Evolutionary conservation across 37 sponge, comb jelly and placozoan species (phyloP).

Genomic region (Oopsacas minuta): DNA sequence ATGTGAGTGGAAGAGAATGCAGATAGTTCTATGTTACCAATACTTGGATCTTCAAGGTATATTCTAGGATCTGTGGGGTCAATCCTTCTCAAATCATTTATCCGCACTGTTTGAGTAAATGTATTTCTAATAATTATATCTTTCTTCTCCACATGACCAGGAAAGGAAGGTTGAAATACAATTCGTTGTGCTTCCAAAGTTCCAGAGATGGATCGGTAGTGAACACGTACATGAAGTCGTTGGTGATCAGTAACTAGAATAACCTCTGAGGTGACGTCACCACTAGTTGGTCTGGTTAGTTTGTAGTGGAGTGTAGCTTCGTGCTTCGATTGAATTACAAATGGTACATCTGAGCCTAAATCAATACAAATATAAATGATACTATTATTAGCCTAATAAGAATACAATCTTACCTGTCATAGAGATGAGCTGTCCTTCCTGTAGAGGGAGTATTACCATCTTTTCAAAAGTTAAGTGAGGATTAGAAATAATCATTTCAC

Average conservation of each 20-base stretch:
- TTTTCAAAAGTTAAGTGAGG: background rate
- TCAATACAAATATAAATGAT: background rate
- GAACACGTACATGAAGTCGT: background rate
- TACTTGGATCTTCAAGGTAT: background rate
- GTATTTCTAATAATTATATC: background rate
- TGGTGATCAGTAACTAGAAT: background rate
- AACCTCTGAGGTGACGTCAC: background rate
- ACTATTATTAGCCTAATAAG: background rate
- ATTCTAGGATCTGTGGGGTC: background rate
- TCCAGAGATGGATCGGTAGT: slow-evolving; percentile 8
- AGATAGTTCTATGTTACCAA: background rate
- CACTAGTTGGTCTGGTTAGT: background rate
- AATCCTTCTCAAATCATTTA: background rate
- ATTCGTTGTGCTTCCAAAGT: background rate
- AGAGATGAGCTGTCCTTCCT: background rate
- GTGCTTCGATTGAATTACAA: background rate
- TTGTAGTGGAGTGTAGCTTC: background rate
- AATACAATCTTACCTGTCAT: background rate
- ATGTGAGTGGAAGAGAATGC: slow-evolving; percentile 13
- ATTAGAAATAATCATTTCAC: background rate
- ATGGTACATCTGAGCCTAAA: background rate
- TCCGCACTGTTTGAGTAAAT: background rate
- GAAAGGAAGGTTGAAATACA: background rate
- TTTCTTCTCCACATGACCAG: background rate
- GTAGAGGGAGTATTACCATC: slow-evolving; percentile 4